Base-by-base conservation (phyloP, 2,797 vertebrate genomes). In the Karalla daura region DNA sequence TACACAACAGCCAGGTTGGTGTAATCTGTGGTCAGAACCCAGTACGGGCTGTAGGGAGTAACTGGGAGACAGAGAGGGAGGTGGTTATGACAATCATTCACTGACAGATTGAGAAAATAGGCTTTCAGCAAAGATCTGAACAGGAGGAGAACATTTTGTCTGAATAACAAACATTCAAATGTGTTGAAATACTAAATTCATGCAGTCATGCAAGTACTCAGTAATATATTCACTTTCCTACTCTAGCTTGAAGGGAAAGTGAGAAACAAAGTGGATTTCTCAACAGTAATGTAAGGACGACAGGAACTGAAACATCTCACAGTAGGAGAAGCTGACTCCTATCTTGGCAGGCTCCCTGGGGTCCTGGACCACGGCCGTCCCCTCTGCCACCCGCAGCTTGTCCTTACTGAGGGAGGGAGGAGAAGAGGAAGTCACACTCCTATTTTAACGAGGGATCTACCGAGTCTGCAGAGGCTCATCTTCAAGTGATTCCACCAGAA, bases 261-360 rank as follows among this genome's bases (percentile, higher is more conserved):
- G n/a, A 21, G 3, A 37, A 40, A 43, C 10, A 33, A 47, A 46
- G 30, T n/a, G n/a, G n/a, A n/a, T n/a, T n/a, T n/a, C n/a, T n/a
- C n/a, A 15, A 10, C 2, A 23, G 1, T 1, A 49, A 36, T 5
- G 39, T 4, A 2, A 20, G 0, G 23, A 51, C 10, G 10, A 47
- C 25, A 23, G 46, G 2, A 13, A 20, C 0, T 1, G 18, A n/a
- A n/a, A n/a, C n/a, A n/a, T n/a, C 96, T 97, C 85, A 98, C 97
- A 94, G 80, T 92, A 93, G 13, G 90, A 96, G 80, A 95, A 97
- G 81, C 95, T 95, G 56, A 97, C 90, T 0, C 86, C 93, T n/a
- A 98, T 84, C 77, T 93, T 95, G 64, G 95, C 95, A 0, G 93
- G 86, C 33, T 96, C 93, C 0, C 84, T 90, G 0, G 39, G n/a